A percentile compares a stretch with the other conserved stretches of the same genome.
Conservation (phyloP, 2,888 invertebrate genomes). For the Adelphocoris suturalis region DNA sequence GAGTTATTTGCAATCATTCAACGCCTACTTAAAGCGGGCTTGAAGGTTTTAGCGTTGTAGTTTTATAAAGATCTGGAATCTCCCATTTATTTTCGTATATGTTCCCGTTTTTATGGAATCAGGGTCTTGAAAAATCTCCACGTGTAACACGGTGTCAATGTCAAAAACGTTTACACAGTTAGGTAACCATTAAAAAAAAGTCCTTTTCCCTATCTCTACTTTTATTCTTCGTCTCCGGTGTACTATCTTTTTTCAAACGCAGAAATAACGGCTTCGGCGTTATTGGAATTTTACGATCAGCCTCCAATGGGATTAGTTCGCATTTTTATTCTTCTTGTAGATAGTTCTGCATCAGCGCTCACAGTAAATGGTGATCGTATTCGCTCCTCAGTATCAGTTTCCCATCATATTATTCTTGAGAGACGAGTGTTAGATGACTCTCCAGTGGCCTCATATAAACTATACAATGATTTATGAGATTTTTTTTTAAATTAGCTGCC, state of each 20-base stretch:
- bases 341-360: slow-evolving; percentile 18
- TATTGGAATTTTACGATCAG: slow-evolving; percentile 31
- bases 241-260: slow-evolving; percentile 2
- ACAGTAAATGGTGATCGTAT: slow-evolving; percentile 39
- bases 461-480: background rate
- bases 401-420: background rate
- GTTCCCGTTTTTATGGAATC: no score
- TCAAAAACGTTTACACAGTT: no score
- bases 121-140: no score
- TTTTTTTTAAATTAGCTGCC: background rate
- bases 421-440: background rate
- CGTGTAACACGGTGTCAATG: no score
- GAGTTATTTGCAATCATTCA: no score
- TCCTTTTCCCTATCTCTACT: background rate
- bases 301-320: slow-evolving; percentile 32
- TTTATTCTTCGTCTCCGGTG: background rate
- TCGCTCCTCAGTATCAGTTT: slow-evolving; percentile 1
- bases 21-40: no score
- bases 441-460: background rate
- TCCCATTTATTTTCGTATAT: no score
- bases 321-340: slow-evolving; percentile 9
- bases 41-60: no score
- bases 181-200: background rate
- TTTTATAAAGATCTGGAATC: no score
- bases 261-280: slow-evolving; percentile 1